phyloP scores from a whole-genome alignment of 2,888 invertebrate species.

The Lithophane ornitopus region DNA sequence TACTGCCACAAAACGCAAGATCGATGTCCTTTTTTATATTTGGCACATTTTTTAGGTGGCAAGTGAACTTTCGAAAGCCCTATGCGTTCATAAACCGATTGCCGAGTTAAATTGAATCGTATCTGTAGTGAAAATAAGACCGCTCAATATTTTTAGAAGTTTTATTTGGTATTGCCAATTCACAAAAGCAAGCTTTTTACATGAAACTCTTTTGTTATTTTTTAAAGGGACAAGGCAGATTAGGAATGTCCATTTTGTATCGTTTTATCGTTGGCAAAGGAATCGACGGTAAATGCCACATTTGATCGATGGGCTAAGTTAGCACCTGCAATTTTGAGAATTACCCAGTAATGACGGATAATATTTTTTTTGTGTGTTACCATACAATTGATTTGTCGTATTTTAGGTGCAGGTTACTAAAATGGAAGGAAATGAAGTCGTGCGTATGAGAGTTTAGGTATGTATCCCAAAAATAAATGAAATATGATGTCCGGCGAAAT shows the following conservation, averaged over 20 bases:
- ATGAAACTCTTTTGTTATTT: slow-evolving; percentile 79
- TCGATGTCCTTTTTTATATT: slow-evolving; percentile 81
- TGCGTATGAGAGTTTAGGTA: not conserved
- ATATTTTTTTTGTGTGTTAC: slow-evolving; percentile 31
- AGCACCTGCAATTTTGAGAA: slow-evolving; percentile 81
- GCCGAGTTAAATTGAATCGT: slow-evolving; percentile 33
- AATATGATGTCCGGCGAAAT: not conserved
- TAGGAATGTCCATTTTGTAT: slow-evolving; percentile 88
- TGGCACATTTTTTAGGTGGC: slow-evolving; percentile 69
- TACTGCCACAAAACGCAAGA: slow-evolving; percentile 78
- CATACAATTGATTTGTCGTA: slow-evolving; percentile 8
- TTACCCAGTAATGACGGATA: slow-evolving; percentile 62
- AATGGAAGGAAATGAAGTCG: not conserved
- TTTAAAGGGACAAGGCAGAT: slow-evolving; percentile 85
- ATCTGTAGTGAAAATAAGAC: not conserved
- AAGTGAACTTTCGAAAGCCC: slow-evolving; percentile 22
- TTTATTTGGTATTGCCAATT: slow-evolving; percentile 48
- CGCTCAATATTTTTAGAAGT: not conserved
- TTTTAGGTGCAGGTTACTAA: slow-evolving; percentile 8
- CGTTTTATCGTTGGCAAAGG: slow-evolving; percentile 78
- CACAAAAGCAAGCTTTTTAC: slow-evolving; percentile 77
- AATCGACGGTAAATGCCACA: slow-evolving; percentile 84
- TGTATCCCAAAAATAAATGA: not conserved
- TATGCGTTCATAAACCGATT: not conserved
- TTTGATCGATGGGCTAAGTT: slow-evolving; percentile 82